A percentile compares a stretch with the other conserved stretches of the same genome.
These are phyloP conservation scores for Tragelaphus imberbis DNA, from an alignment of 2,113 vertebrate species.

Conservation along the genomic window DNA sequence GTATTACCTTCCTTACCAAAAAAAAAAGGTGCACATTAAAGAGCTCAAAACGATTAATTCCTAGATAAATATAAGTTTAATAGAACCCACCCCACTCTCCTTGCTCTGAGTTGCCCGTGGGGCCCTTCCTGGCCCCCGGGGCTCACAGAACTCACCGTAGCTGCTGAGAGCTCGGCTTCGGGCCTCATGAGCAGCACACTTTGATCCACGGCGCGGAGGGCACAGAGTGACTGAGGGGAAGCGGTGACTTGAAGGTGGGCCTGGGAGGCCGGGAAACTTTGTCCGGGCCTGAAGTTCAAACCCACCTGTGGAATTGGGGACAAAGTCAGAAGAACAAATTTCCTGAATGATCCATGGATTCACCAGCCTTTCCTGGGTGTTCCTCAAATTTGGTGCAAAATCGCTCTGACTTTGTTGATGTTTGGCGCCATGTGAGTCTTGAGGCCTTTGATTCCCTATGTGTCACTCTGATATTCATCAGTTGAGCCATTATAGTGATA, in stretches of 20 bases:
- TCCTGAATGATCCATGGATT: neutral
- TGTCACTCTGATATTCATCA: neutral
- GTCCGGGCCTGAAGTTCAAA: constrained; percentile 77
- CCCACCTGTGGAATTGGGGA: constrained; percentile 73
- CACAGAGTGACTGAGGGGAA: constrained; percentile 86
- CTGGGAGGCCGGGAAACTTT: constrained; percentile 80
- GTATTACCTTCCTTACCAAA: neutral
- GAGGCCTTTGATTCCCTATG: neutral
- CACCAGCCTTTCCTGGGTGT: neutral
- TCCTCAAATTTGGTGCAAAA: neutral
- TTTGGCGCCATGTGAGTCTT: neutral
- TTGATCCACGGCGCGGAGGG: constrained; percentile 84
- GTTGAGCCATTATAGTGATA: neutral
- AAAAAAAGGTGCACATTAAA: neutral
- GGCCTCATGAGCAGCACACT: constrained; percentile 85
- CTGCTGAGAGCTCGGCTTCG: constrained; percentile 77
- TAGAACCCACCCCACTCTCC: neutral
- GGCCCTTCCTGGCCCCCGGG: neutral
- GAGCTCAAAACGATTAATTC: neutral
- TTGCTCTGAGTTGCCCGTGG: accelerated
- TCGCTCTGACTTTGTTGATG: neutral
- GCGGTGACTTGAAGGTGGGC: constrained; percentile 75
- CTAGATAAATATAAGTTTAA: neutral
- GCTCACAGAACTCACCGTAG: constrained; percentile 64
- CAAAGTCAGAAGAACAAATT: neutral